Evolutionary conservation across 2,797 vertebrate species (phyloP).

Genomic region (Parotocinclus haroldoi): DNA sequence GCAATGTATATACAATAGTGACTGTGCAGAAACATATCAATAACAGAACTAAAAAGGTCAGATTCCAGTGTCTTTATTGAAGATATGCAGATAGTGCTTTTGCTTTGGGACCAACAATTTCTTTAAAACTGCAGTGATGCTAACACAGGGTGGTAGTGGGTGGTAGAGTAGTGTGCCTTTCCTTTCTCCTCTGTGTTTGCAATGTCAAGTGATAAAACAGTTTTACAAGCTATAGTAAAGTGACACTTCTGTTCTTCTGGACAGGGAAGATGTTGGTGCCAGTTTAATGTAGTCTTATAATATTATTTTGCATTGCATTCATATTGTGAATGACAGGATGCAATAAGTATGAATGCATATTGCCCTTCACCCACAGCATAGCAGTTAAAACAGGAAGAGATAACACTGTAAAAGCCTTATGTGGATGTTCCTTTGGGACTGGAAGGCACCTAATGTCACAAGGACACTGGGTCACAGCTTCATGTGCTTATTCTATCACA

Average conservation of each 20-base stretch:
- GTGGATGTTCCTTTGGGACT: constrained; percentile 25
- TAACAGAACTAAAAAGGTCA: constrained; percentile 8
- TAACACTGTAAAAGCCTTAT: constrained; percentile 43
- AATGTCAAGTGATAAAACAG: constrained; percentile 57
- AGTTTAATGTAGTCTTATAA: constrained; percentile 57
- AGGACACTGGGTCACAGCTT: constrained; percentile 37
- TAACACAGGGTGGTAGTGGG: constrained; percentile 25
- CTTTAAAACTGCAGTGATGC: constrained; percentile 17
- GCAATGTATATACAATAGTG: too few species aligned
- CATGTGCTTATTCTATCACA: constrained; percentile 39
- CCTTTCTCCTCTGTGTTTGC: constrained; percentile 42
- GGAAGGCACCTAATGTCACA: constrained; percentile 31
- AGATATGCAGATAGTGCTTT: constrained; percentile 9
- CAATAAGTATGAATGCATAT: too few species aligned
- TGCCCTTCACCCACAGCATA: constrained; percentile 7
- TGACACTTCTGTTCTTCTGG: constrained; percentile 45
- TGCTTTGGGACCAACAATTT: neutral
- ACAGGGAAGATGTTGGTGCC: constrained; percentile 42
- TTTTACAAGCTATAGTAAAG: constrained; percentile 64
- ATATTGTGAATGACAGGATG: constrained; percentile 51
- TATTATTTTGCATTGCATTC: constrained; percentile 54
- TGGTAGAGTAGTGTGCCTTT: constrained; percentile 27
- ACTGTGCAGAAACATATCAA: neutral
- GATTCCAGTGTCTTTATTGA: constrained; percentile 4
- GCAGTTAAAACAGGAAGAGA: constrained; percentile 33